Percentiles rank a stretch among this genome's conserved stretches.
These are phyloP conservation scores for Pluvianellus socialis DNA, from an alignment of 2,113 vertebrate species.

Conservation along the genomic window DNA sequence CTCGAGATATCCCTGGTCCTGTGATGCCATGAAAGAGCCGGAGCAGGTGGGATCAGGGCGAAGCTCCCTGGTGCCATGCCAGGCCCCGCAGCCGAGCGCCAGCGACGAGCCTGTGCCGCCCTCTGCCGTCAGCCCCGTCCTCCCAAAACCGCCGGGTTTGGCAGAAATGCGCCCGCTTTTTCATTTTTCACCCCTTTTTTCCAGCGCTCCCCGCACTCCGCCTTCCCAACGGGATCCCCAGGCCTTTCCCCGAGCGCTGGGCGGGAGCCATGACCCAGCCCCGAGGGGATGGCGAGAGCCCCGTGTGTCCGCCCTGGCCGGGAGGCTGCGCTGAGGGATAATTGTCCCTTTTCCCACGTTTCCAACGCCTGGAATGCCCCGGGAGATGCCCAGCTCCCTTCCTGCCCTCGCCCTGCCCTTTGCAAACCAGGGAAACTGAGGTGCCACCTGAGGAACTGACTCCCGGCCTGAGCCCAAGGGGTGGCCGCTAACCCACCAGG, in stretches of 20 bases:
- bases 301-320: neutral
- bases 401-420: neutral
- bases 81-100: accelerated
- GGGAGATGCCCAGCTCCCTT: neutral
- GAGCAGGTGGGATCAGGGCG: neutral
- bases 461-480: neutral
- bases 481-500: neutral
- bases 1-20: neutral
- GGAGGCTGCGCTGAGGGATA: neutral
- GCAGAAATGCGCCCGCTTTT: neutral
- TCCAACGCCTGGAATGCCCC: neutral
- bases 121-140: slow-evolving; percentile 3
- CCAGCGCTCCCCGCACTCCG: accelerated
- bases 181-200: accelerated
- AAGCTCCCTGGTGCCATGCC: too few relatives aligned
- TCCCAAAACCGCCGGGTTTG: accelerated
- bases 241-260: neutral
- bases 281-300: neutral
- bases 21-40: neutral
- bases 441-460: neutral
- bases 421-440: too few relatives aligned
- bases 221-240: accelerated
- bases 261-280: neutral
- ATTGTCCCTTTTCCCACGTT: neutral
- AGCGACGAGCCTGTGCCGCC: neutral